These are phyloP conservation scores for Scaptomyza parva DNA, from an alignment of 2,888 invertebrate species.

Conservation along the genomic window DNA sequence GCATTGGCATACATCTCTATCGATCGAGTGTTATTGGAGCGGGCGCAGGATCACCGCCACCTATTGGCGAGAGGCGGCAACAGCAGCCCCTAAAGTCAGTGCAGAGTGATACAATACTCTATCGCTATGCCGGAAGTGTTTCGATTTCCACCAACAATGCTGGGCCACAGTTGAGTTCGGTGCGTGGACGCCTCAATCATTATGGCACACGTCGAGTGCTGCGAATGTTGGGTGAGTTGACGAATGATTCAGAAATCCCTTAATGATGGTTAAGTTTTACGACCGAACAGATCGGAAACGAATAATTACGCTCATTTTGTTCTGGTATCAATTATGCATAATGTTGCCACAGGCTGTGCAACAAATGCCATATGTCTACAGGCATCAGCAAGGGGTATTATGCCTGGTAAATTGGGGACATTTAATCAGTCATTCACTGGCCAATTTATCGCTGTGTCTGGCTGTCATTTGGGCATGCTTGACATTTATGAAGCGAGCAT, in stretches of 20 bases:
- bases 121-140: conserved; percentile 83
- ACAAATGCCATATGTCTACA: conserved; percentile 33
- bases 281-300: background rate
- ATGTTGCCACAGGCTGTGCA: conserved; percentile 45
- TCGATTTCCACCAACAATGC: conserved; percentile 30
- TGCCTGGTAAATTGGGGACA: conserved; percentile 14
- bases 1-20: conserved; percentile 90
- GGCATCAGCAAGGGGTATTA: conserved; percentile 11
- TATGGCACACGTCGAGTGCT: conserved; percentile 89
- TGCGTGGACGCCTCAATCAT: conserved; percentile 85
- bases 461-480: conserved; percentile 53
- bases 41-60: conserved; percentile 74
- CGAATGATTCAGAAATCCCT: background rate
- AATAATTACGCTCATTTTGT: background rate
- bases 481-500: conserved; percentile 56
- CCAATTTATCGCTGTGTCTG: conserved; percentile 60
- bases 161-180: conserved; percentile 86
- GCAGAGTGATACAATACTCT: conserved; percentile 76
- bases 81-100: conserved; percentile 58
- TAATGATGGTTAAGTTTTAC: background rate
- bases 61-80: conserved; percentile 85
- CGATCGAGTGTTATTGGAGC: conserved; percentile 85
- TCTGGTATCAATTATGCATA: conserved; percentile 24
- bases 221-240: conserved; percentile 90
- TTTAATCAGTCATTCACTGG: conserved; percentile 67